Base-by-base conservation (phyloP, 1,140 invertebrate species). In the Latrodectus geometricus region DNA sequence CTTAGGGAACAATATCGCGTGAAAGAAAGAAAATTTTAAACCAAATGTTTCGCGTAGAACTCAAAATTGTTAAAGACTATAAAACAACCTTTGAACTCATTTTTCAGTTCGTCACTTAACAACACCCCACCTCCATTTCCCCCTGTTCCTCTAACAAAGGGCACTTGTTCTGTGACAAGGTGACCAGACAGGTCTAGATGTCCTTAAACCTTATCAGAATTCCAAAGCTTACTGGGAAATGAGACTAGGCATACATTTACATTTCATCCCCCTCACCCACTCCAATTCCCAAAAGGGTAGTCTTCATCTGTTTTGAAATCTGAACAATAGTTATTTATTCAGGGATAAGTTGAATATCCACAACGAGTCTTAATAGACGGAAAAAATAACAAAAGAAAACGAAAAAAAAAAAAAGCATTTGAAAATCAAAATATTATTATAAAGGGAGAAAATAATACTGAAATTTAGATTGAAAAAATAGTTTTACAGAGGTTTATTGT, bases 131-230 rank as follows among this genome's bases (percentile, higher is more conserved):
- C 56, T 61, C 4, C 56, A 61, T 61, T 17, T 61, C 56, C 56
- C 56, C 56, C 56, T 70, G 68, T 61, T 61, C 56, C 56, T 61
- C 68, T 70, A 20, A 70, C 68, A n/a, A 70, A 20, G 17, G n/a
- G 23, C 23, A 70, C 68, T 70, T 70, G 17, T 70, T n/a, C 68
- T 20, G 68, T n/a, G n/a, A 70, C 17, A n/a, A 70, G 23, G 23
- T 23, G 56, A 61, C 56, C 56, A 61, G 56, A 61, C 56, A 61
- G 56, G 56, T 61, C 56, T 61, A 61, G 56, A 61, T 61, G 56
- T 61, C 56, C 56, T 61, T 61, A 61, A 61, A 61, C 56, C 56
- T 61, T 61, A 61, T 61, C 56, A 61, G 56, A 61, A 61, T 61
- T 61, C 56, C 56, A 61, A 61, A 61, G 56, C 56, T 61, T 61